Base-by-base conservation (phyloP, 1,140 invertebrate species). In the Heterodera schachtii region DNA sequence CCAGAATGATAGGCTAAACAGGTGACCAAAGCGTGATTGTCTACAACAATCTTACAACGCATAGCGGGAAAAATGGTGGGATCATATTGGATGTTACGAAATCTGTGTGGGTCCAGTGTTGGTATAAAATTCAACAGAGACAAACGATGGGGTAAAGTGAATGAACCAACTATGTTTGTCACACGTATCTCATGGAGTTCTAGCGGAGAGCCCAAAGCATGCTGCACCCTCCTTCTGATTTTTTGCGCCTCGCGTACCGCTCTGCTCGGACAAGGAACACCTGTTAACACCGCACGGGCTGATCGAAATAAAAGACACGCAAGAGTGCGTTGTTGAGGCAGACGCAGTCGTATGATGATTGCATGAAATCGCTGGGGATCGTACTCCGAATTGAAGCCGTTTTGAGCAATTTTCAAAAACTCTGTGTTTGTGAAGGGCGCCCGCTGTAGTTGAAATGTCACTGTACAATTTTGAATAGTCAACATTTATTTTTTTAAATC, bases 391-490 rank as follows among this genome's bases (percentile, higher is more conserved):
- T 74, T 74, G 6, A 8, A 19, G 0, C 73, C 73, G 44, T 74
- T 74, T 6, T 41, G 73, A 21, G 73, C 73, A n/a, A 74, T 74
- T 8, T 3, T 1, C 7, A 41, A 3, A 74, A 74, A 74, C 8
- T 74, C n/a, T 43, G 41, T 8, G 6, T 8, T 6, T 9, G 4
- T 43, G 52, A 74, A 74, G 46, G 21, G 19, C 21, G 73, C 6
- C 21, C 3, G 21, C 9, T 21, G 31, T 49, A 74, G 7, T 41
- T 43, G 19, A 9, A 74, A 74, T 9, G 52, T 21, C 41, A 47
- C 46, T 8, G 73, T 74, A 43, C 73, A 74, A 74, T 74, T 74
- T 74, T 74, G 46, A 43, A 74, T 74, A n/a, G 46, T 74, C 6
- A 74, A 49, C 46, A 41, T 43, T 49, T 74, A 31, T 31, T 31